Percentiles rank a stretch among this genome's conserved stretches.
Conservation (phyloP, 1,140 invertebrate genomes). For the Zeugodacus cucurbitae region DNA sequence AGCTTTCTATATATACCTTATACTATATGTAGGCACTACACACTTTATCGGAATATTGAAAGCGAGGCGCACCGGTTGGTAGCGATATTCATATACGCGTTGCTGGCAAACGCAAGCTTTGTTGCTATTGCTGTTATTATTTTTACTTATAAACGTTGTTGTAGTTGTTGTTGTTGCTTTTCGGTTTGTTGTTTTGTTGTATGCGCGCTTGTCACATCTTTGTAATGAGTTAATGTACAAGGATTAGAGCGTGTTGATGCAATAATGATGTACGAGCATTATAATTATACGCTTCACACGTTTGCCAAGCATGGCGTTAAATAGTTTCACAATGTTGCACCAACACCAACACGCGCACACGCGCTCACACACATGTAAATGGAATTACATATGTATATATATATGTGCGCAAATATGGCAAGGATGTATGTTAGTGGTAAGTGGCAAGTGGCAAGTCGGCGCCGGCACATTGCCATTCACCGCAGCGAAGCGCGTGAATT, state of each 20-base stretch:
- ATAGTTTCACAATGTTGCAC: constrained; percentile 19
- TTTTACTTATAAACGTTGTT: neutral
- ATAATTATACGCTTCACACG: constrained; percentile 36
- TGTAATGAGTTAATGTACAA: constrained; percentile 40
- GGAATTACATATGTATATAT: neutral
- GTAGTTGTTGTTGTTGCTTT: neutral
- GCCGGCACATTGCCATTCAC: neutral
- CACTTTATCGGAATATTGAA: neutral
- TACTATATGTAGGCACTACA: neutral
- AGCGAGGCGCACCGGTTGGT: too few relatives aligned
- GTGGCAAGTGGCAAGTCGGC: too few relatives aligned
- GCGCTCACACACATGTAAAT: neutral
- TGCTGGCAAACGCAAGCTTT: neutral
- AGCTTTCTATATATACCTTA: neutral
- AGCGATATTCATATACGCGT: neutral
- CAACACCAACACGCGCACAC: neutral
- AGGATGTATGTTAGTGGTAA: too few relatives aligned
- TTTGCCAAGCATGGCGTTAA: constrained; percentile 28
- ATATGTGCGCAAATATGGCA: neutral
- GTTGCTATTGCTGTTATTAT: neutral
- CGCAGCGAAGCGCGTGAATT: neutral
- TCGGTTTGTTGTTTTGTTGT: neutral
- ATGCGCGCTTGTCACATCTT: constrained; percentile 23
- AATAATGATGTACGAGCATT: constrained; percentile 39
- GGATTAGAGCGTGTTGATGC: constrained; percentile 42